Percentiles rank a stretch among this genome's conserved stretches.
phyloP scores from a whole-genome alignment of 2,797 vertebrate species.

The Halcyon chelicuti region DNA sequence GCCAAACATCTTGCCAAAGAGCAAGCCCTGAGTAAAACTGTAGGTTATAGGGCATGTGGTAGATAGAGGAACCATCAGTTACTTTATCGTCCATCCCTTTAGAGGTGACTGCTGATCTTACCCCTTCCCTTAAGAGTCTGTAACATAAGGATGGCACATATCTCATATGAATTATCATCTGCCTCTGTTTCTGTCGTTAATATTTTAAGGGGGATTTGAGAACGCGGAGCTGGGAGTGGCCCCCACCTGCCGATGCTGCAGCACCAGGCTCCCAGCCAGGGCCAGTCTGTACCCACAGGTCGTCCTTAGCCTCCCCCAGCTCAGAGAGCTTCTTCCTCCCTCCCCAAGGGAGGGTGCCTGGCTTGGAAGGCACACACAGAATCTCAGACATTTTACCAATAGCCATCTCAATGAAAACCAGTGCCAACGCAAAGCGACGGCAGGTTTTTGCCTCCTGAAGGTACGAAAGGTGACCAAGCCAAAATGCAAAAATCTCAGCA shows the following conservation, averaged over 20 bases:
- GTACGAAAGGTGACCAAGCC: accelerated
- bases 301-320: background rate
- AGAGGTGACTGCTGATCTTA: background rate
- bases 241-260: background rate
- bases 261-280: background rate
- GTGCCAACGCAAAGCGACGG: accelerated
- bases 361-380: background rate
- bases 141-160: background rate
- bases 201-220: background rate
- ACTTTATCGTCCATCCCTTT: background rate
- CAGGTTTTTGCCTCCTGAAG: accelerated
- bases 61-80: background rate
- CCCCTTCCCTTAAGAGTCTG: background rate
- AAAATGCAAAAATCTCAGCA: background rate
- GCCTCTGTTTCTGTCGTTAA: background rate
- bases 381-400: background rate
- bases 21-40: background rate
- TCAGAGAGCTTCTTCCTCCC: background rate
- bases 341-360: too few relatives aligned
- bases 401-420: background rate
- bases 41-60: accelerated
- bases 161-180: accelerated
- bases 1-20: background rate
- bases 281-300: background rate
- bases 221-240: background rate